Evolutionary conservation across 2,797 vertebrate species (phyloP).

Genomic region (Gambelia wislizenii): DNA sequence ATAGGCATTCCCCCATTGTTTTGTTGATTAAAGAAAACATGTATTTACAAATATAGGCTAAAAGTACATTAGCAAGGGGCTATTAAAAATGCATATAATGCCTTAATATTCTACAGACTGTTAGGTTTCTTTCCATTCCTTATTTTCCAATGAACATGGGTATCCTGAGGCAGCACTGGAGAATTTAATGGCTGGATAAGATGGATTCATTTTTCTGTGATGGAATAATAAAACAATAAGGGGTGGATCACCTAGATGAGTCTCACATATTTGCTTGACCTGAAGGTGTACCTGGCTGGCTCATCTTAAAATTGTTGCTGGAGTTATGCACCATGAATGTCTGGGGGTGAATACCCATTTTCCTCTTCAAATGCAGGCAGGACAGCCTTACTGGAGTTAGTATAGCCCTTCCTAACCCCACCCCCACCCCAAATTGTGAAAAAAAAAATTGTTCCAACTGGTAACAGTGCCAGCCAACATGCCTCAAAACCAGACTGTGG

Average conservation of each 20-base stretch:
- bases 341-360: not conserved
- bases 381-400: not conserved
- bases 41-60: conserved; percentile 6
- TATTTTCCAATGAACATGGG: not conserved
- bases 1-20: conserved; percentile 23
- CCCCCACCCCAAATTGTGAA: not conserved
- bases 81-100: conserved; percentile 5
- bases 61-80: not conserved
- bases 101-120: not conserved
- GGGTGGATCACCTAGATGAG: accelerated
- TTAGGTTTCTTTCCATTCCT: not conserved
- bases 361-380: not conserved
- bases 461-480: not conserved
- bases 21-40: conserved; percentile 4
- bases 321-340: not conserved
- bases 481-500: not conserved
- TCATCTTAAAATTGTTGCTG: not conserved
- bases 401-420: not conserved
- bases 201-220: not conserved
- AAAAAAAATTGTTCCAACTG: not conserved
- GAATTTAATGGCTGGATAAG: accelerated
- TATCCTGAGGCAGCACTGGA: not conserved
- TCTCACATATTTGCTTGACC: not conserved
- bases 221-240: not conserved
- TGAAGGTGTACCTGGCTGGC: not conserved